Evolutionary conservation across 2,888 invertebrate species (phyloP).

Genomic region (Malthinus seriepunctatus): DNA sequence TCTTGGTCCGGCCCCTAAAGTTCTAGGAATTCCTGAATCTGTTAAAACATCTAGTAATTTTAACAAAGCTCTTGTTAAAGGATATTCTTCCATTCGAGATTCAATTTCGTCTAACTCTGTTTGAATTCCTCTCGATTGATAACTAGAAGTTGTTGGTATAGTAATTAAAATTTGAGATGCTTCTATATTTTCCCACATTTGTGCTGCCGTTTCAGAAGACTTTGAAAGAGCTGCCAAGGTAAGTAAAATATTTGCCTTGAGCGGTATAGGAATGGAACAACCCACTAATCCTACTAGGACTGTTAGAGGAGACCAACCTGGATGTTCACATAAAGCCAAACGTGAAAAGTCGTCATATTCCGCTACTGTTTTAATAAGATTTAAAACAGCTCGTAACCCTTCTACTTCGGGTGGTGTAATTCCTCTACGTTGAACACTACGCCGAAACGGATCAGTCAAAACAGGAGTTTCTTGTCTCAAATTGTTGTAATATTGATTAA

Average conservation of each 20-base stretch:
- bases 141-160: constrained; percentile 64
- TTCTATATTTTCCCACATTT: constrained; percentile 86
- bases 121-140: constrained; percentile 69
- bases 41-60: constrained; percentile 75
- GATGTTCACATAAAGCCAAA: constrained; percentile 82
- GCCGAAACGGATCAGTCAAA: constrained; percentile 65
- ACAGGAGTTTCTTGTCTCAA: constrained; percentile 72
- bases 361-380: constrained; percentile 77
- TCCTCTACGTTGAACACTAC: constrained; percentile 59
- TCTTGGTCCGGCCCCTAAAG: constrained; percentile 80
- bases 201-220: constrained; percentile 74
- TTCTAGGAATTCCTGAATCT: constrained; percentile 69
- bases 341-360: constrained; percentile 79
- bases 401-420: constrained; percentile 83
- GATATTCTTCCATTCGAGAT: constrained; percentile 87
- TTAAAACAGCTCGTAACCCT: constrained; percentile 80
- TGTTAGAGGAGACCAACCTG: constrained; percentile 83
- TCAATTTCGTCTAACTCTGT: constrained; percentile 93
- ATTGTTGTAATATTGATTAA: constrained; percentile 72
- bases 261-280: constrained; percentile 81
- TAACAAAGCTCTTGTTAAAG: constrained; percentile 82
- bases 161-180: constrained; percentile 78
- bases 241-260: constrained; percentile 83
- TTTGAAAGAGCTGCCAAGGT: constrained; percentile 81
- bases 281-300: constrained; percentile 80